Evolutionary conservation across 1,140 invertebrate species (phyloP).

Genomic region (Conus ventricosus): DNA sequence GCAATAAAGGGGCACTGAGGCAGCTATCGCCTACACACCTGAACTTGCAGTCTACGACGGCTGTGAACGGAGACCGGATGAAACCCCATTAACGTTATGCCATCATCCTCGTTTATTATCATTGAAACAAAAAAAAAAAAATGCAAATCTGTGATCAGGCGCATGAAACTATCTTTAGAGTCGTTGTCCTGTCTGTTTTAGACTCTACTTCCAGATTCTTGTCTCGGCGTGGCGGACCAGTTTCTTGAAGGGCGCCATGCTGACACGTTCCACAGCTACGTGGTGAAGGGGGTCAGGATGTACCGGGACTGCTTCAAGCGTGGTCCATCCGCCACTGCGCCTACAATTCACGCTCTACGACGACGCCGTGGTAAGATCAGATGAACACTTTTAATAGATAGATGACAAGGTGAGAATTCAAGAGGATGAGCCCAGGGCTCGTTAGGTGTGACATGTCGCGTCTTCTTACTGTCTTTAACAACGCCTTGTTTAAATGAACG

Average conservation of each 20-base stretch:
- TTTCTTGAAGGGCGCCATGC: constrained; percentile 32
- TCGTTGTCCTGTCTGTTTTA: constrained; percentile 12
- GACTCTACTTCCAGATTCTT: constrained; percentile 50
- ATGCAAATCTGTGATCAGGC: not conserved
- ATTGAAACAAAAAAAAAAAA: too few species aligned
- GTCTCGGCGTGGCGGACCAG: constrained; percentile 33
- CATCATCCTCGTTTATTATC: too few species aligned
- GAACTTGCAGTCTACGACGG: too few species aligned
- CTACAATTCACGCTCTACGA: constrained; percentile 41
- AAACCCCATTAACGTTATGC: too few species aligned
- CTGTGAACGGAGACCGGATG: too few species aligned
- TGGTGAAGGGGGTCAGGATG: constrained; percentile 29
- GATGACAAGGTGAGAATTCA: too few species aligned
- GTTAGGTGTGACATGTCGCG: too few species aligned
- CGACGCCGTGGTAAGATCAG: constrained; percentile 8
- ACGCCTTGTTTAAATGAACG: too few species aligned
- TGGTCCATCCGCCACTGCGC: constrained; percentile 43
- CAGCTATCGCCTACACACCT: too few species aligned
- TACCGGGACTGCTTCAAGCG: constrained; percentile 42
- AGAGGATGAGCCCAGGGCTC: too few species aligned
- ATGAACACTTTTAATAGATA: not conserved
- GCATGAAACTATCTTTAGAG: not conserved
- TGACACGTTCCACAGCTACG: constrained; percentile 36
- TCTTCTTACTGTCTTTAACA: too few species aligned
- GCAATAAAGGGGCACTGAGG: too few species aligned